Base-by-base conservation (phyloP, 2,888 invertebrate genomes). In the Agriopis aurantiaria region DNA sequence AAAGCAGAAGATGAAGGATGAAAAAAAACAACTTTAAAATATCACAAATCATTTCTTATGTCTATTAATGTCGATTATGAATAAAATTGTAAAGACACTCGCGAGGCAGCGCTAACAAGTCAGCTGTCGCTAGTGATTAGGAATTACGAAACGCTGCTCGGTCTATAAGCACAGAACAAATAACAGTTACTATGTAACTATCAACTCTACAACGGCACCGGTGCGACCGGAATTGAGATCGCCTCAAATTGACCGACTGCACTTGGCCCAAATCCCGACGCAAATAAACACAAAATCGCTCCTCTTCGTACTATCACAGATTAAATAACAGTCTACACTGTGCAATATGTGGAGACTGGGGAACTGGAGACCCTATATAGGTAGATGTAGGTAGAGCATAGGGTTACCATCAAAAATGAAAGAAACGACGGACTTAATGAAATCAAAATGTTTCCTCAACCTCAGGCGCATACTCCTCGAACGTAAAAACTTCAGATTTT, bases 221-320 rank as follows among this genome's bases (percentile, higher is more conserved):
- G 67, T 72, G 76, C 62, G 53, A 77, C 78, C 82, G 84, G 84
- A 62, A 62, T 62, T 17, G 62, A 62, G 83, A 85, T 85, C 80
- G 81, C 82, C 82, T 85, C 84, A 82, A 87, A 88, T 86, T 86
- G 86, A 86, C 90, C 90, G 85, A 90, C 82, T 91, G 90, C 90
- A 90, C 91, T 91, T 90, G 91, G 91, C 91, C 91, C 85, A 86
- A 89, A 90, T 89, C 90, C 86, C 82, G 85, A 85, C 83, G 82
- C 86, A 89, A 88, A 90, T 89, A 90, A 88, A 90, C 89, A 87
- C 89, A 88, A 87, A 86, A 85, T 86, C 80, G 82, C 80, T 85
- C 79, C 82, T 84, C 84, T 81, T 79, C 81, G 82, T 83, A 78
- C 55, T 80, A 80, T 77, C 80, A 41, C 57, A 23, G 45, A 57